Percentiles rank a stretch among this genome's conserved stretches.
Evolutionary conservation across 2,888 invertebrate genomes (phyloP).

Genomic region (Charanyca ferruginea): DNA sequence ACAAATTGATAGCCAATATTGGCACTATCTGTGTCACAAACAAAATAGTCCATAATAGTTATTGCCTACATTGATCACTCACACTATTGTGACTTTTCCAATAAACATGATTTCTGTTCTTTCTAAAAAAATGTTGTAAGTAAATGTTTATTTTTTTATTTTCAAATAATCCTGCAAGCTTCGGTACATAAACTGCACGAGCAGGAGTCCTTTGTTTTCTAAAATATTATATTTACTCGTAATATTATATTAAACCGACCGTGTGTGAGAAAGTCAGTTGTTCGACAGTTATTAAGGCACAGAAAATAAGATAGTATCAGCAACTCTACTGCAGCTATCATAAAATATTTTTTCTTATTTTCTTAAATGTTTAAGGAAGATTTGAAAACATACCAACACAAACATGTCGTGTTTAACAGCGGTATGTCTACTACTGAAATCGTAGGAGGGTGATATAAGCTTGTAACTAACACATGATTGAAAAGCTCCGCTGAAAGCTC

Average conservation of each 20-base stretch:
- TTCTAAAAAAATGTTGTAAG: slow-evolving; percentile 14
- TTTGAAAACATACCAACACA: not conserved
- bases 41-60: not conserved
- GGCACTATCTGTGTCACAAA: slow-evolving; percentile 13
- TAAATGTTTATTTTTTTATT: slow-evolving; percentile 27
- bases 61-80: slow-evolving; percentile 10
- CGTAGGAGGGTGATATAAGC: not conserved
- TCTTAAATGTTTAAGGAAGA: slow-evolving; percentile 5
- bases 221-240: slow-evolving; percentile 34
- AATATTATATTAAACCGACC: slow-evolving; percentile 43
- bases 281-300: too few relatives aligned
- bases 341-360: slow-evolving; percentile 29
- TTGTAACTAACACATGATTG: slow-evolving; percentile 16
- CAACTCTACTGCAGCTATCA: slow-evolving; percentile 33
- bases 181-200: slow-evolving; percentile 15
- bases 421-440: not conserved
- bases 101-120: slow-evolving; percentile 25
- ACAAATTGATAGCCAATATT: slow-evolving; percentile 18
- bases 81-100: slow-evolving; percentile 34
- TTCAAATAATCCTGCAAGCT: slow-evolving; percentile 14
- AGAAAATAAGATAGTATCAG: slow-evolving; percentile 46
- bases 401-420: not conserved
- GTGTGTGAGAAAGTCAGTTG: slow-evolving; percentile 50
- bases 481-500: slow-evolving; percentile 24
- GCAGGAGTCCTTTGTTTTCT: slow-evolving; percentile 11